Conservation (phyloP, 2,888 invertebrate genomes). For the Unio delphinus region DNA sequence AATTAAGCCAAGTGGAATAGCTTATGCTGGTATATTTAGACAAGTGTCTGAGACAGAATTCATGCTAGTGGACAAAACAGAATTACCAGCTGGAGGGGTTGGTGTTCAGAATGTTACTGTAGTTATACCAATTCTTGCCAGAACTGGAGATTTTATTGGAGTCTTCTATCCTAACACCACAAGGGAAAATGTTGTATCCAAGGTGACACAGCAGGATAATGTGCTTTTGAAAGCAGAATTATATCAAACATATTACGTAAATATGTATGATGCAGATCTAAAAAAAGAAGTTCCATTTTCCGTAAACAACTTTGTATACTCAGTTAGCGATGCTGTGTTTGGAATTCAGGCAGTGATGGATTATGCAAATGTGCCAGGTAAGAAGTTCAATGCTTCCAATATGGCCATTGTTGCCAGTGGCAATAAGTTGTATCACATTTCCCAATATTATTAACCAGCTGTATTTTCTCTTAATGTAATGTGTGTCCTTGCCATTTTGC, state of each 20-base stretch:
- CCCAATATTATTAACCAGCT: too few species aligned
- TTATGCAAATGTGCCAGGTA: slow-evolving; percentile 41
- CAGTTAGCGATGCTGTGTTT: slow-evolving; percentile 49
- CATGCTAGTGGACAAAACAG: slow-evolving; percentile 49
- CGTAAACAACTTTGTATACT: slow-evolving; percentile 32
- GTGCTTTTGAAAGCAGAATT: slow-evolving; percentile 45
- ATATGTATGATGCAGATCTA: slow-evolving; percentile 56
- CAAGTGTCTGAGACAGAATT: slow-evolving; percentile 53
- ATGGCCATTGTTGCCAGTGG: neutral
- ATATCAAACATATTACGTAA: slow-evolving; percentile 58
- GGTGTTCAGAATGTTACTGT: slow-evolving; percentile 45
- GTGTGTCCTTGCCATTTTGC: too few species aligned
- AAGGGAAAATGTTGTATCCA: slow-evolving; percentile 57
- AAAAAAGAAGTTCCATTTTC: slow-evolving; percentile 42
- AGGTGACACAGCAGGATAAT: slow-evolving; percentile 40
- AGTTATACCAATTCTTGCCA: slow-evolving; percentile 46
- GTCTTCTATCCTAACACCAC: slow-evolving; percentile 56
- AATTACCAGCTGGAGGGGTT: slow-evolving; percentile 46
- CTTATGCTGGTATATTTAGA: slow-evolving; percentile 63
- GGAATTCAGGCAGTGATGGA: slow-evolving; percentile 58
- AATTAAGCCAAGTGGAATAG: slow-evolving; percentile 45
- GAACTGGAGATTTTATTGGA: slow-evolving; percentile 66
- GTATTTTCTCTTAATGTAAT: too few species aligned
- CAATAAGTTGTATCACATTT: neutral
- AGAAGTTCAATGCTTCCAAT: slow-evolving; percentile 1